These are phyloP conservation scores for Bucorvus abyssinicus DNA, from an alignment of 2,797 vertebrate genomes.

Conservation along the genomic window DNA sequence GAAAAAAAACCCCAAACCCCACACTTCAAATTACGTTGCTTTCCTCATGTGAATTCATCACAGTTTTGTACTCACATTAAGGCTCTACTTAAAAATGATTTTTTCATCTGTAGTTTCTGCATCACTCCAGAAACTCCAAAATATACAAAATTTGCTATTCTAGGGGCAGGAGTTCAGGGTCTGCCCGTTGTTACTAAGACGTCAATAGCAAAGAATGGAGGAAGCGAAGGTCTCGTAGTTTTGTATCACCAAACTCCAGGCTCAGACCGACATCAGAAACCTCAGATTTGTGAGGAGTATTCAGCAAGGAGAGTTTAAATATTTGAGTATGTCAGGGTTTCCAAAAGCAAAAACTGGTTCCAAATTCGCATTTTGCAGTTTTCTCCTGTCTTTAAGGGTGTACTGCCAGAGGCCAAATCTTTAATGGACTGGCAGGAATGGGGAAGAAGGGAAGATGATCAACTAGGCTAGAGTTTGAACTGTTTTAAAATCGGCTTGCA, in stretches of 20 bases:
- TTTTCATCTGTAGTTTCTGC: not conserved
- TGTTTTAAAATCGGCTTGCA: not conserved
- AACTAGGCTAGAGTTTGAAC: not conserved
- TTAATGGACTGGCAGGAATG: not conserved
- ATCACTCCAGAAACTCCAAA: not conserved
- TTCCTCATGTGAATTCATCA: not conserved
- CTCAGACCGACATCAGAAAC: not conserved
- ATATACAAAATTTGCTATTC: not conserved
- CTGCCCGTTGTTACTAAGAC: not conserved
- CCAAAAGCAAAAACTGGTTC: not conserved
- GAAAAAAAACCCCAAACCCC: not conserved
- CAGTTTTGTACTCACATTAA: not conserved
- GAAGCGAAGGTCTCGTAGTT: not conserved
- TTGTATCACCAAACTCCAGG: not conserved
- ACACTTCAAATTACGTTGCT: not conserved
- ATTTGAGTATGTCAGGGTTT: not conserved
- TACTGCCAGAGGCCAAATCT: not conserved
- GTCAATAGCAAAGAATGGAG: not conserved
- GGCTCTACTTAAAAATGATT: not conserved
- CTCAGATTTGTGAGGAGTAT: not conserved
- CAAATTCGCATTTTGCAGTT: not conserved
- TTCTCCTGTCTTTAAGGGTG: not conserved
- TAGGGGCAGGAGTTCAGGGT: not conserved
- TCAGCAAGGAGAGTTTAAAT: not conserved
- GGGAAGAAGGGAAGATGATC: not conserved